Percentiles rank a stretch among this genome's conserved stretches.
phyloP scores from a whole-genome alignment of 2,113 vertebrate genomes.

The Tinamus guttatus region DNA sequence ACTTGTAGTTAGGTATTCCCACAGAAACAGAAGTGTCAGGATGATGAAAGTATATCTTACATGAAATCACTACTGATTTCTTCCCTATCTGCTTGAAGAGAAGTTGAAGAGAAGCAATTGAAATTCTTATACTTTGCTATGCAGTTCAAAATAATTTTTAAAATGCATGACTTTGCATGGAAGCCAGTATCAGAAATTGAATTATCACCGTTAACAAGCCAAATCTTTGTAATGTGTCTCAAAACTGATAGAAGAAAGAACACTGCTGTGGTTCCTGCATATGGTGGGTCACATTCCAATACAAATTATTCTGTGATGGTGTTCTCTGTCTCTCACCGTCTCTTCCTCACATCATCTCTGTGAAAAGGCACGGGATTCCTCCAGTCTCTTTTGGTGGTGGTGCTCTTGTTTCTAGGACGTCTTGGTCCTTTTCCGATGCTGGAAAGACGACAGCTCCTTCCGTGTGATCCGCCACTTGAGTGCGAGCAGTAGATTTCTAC shows the following conservation, averaged over 20 bases:
- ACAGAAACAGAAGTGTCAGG: background rate
- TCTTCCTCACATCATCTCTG: background rate
- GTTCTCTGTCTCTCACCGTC: background rate
- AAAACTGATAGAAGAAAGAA: background rate
- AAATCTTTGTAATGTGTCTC: background rate
- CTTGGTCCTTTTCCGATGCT: background rate
- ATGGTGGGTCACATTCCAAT: background rate
- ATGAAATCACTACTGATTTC: background rate
- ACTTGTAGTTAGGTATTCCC: background rate
- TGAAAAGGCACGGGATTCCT: background rate
- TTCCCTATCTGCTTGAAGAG: background rate
- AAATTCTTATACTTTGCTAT: background rate
- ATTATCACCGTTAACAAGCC: background rate
- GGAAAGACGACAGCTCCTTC: constrained; percentile 12
- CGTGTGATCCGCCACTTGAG: background rate
- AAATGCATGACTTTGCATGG: background rate
- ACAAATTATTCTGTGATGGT: background rate
- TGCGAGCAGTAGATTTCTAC: background rate
- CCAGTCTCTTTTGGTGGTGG: background rate
- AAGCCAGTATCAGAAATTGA: background rate
- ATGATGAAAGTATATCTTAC: background rate
- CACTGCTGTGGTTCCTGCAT: background rate
- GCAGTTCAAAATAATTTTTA: background rate
- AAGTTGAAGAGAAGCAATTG: background rate
- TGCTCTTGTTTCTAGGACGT: background rate